phyloP scores from a whole-genome alignment of 2,888 invertebrate species.

The Ecdyonurus torrentis region DNA sequence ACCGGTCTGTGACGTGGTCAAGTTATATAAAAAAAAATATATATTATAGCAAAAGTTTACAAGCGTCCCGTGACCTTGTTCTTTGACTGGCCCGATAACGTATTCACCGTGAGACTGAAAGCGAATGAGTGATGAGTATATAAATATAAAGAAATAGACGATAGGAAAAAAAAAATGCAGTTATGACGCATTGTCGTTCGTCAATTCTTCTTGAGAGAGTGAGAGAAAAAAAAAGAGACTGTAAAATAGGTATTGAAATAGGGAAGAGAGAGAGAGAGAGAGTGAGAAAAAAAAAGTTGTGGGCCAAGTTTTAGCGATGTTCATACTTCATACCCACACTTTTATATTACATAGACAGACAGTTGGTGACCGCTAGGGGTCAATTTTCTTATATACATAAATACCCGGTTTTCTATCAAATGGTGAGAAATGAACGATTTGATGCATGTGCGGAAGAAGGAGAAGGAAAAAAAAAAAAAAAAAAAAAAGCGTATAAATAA shows the following conservation, averaged over 20 bases:
- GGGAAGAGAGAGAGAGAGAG: no score
- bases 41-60: background rate
- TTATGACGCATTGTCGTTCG: background rate
- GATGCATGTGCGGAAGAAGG: no score
- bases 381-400: background rate
- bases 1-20: background rate
- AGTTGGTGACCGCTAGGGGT: background rate
- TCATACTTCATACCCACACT: background rate
- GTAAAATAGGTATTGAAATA: no score
- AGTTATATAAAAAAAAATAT: no score
- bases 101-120: background rate
- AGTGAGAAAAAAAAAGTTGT: background rate
- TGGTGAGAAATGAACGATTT: no score
- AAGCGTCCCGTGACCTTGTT: background rate
- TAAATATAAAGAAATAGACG: background rate
- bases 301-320: background rate
- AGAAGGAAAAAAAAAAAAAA: no score
- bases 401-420: background rate
- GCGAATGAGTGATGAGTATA: background rate
- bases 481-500: no score
- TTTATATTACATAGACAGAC: no score
- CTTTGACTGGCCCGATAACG: background rate
- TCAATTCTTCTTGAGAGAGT: background rate
- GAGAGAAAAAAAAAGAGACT: background rate
- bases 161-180: background rate